Conservation (phyloP, 2,797 vertebrate genomes). For the Enteromius trimaculatus region DNA sequence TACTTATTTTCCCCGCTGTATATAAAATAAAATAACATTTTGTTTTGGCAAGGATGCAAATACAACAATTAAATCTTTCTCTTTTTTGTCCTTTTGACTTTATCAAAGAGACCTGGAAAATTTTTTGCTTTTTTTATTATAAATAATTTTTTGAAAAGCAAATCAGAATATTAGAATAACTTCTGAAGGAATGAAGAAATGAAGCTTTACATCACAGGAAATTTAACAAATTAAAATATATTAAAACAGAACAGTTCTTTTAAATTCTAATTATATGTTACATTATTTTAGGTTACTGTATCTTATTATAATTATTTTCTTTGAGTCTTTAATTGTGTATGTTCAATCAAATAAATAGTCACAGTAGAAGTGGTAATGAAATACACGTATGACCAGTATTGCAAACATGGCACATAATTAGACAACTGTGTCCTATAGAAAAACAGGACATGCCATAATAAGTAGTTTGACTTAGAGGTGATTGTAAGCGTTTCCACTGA, state of each 20-base stretch:
- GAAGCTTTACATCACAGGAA: background rate
- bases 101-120: too few relatives aligned
- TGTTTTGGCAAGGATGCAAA: too few relatives aligned
- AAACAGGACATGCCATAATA: background rate
- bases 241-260: background rate
- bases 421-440: background rate
- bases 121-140: too few relatives aligned
- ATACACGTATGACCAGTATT: background rate
- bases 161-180: background rate
- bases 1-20: background rate
- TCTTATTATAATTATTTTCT: too few relatives aligned
- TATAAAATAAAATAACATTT: too few relatives aligned
- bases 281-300: background rate
- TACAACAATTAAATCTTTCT: too few relatives aligned
- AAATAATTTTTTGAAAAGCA: too few relatives aligned
- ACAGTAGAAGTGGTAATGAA: background rate
- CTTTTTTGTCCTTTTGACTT: too few relatives aligned
- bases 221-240: background rate
- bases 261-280: background rate
- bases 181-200: background rate
- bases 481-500: background rate
- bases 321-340: background rate
- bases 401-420: background rate
- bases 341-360: background rate
- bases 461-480: background rate